phyloP scores from a whole-genome alignment of 1,140 invertebrate genomes.

The Drosophila repleta region DNA sequence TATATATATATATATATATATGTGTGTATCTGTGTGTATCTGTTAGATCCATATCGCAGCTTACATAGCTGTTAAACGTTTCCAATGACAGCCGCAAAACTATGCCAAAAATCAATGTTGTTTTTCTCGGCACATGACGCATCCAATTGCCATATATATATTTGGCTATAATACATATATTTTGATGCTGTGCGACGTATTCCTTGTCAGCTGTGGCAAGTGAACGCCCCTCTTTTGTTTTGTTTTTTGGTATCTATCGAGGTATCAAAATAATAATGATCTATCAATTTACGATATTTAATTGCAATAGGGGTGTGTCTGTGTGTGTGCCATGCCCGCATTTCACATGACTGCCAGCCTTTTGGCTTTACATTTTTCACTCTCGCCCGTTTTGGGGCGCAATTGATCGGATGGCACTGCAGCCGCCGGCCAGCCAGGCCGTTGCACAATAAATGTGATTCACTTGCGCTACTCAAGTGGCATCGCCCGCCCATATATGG shows the following conservation, averaged over 20 bases:
- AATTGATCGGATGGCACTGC: conserved; percentile 66
- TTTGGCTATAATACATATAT: not conserved
- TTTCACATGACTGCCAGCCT: conserved; percentile 53
- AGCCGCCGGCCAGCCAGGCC: conserved; percentile 38
- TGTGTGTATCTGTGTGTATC: too few relatives aligned
- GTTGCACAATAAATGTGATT: conserved; percentile 73
- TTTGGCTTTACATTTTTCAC: conserved; percentile 22
- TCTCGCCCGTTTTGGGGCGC: conserved; percentile 29
- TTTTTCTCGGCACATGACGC: not conserved
- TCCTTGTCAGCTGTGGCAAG: not conserved
- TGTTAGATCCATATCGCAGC: conserved; percentile 15
- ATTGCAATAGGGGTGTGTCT: conserved; percentile 26
- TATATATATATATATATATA: too few relatives aligned
- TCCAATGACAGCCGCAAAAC: conserved; percentile 8
- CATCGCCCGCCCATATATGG: conserved; percentile 62
- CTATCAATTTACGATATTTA: conserved; percentile 26
- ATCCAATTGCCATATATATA: not conserved
- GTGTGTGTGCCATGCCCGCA: conserved; percentile 44
- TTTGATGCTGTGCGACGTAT: not conserved
- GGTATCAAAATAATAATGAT: conserved; percentile 13
- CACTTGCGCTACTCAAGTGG: conserved; percentile 55
- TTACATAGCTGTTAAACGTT: conserved; percentile 22
- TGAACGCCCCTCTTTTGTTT: not conserved
- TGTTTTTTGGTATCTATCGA: not conserved
- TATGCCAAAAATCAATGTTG: conserved; percentile 1